A percentile compares a stretch with the other conserved stretches of the same genome.
Conservation (phyloP, 2,113 vertebrate genomes). For the Gymnobelideus leadbeateri region DNA sequence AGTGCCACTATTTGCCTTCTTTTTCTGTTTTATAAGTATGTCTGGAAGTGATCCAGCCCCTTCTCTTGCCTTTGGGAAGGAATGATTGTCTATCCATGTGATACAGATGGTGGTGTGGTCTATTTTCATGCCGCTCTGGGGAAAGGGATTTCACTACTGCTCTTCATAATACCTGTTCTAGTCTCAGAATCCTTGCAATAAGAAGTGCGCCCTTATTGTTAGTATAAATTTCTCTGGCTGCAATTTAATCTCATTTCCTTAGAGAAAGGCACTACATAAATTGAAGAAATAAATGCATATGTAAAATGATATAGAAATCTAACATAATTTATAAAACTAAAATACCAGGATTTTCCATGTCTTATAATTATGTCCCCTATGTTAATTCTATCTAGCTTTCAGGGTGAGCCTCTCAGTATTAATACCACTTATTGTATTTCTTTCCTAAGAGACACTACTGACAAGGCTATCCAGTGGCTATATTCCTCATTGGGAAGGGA, state of each 20-base stretch:
- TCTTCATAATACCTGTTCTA: slow-evolving; percentile 18
- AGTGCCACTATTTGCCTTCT: background rate
- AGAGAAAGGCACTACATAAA: slow-evolving; percentile 46
- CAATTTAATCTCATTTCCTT: slow-evolving; percentile 53
- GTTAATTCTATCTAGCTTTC: slow-evolving; percentile 59
- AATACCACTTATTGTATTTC: slow-evolving; percentile 39
- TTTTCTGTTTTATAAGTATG: background rate
- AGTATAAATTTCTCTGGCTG: slow-evolving; percentile 42
- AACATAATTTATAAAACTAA: slow-evolving; percentile 54
- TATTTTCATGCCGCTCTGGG: background rate
- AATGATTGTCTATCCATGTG: background rate
- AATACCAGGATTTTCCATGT: slow-evolving; percentile 18
- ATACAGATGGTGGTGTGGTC: background rate
- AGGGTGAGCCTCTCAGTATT: slow-evolving; percentile 37
- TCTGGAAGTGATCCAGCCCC: background rate
- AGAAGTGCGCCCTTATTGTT: slow-evolving; percentile 36
- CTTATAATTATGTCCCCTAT: slow-evolving; percentile 52
- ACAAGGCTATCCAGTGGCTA: slow-evolving; percentile 53
- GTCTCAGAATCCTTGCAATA: slow-evolving; percentile 27
- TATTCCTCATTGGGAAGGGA: slow-evolving; percentile 41
- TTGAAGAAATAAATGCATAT: slow-evolving; percentile 49
- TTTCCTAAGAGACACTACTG: slow-evolving; percentile 49
- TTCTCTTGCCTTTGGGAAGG: background rate
- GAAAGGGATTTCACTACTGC: slow-evolving; percentile 18
- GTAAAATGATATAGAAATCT: slow-evolving; percentile 53